Evolutionary conservation across 2,797 vertebrate species (phyloP).

Genomic region (Triplophysa bombifrons): DNA sequence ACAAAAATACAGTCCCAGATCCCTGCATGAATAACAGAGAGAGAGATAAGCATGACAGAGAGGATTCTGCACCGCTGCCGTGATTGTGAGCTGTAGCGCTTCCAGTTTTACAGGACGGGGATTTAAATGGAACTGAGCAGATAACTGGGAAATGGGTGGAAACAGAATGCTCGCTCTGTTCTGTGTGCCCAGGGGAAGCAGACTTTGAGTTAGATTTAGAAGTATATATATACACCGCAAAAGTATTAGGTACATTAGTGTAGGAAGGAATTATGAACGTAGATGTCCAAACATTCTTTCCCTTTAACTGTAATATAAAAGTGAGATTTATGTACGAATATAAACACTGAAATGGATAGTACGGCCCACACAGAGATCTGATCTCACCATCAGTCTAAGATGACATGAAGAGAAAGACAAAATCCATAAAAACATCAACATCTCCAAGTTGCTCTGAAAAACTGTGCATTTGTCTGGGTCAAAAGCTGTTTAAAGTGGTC

Average conservation of each 20-base stretch:
- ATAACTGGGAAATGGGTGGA: slow-evolving; percentile 45
- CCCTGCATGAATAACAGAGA: slow-evolving; percentile 42
- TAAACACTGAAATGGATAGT: background rate
- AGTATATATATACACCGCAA: background rate
- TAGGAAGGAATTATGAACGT: background rate
- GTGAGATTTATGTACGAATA: background rate
- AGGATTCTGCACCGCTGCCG: slow-evolving; percentile 28
- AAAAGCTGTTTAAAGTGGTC: no score
- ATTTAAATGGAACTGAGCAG: slow-evolving; percentile 44
- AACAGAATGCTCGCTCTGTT: slow-evolving; percentile 48
- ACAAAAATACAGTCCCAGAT: slow-evolving; percentile 41
- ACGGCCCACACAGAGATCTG: background rate
- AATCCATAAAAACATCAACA: no score
- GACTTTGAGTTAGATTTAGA: slow-evolving; percentile 32
- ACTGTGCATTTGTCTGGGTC: no score
- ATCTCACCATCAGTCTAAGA: background rate
- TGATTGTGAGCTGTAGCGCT: slow-evolving; percentile 38
- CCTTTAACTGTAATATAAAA: background rate
- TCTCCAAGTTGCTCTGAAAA: no score
- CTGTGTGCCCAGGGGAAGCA: slow-evolving; percentile 25
- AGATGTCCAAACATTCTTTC: slow-evolving; percentile 3
- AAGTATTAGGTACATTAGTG: background rate
- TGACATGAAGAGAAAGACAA: background rate
- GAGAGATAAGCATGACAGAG: slow-evolving; percentile 49
- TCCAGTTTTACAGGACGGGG: slow-evolving; percentile 40